Evolutionary conservation across 2,888 invertebrate species (phyloP).

Genomic region (Scaeva pyrastri): DNA sequence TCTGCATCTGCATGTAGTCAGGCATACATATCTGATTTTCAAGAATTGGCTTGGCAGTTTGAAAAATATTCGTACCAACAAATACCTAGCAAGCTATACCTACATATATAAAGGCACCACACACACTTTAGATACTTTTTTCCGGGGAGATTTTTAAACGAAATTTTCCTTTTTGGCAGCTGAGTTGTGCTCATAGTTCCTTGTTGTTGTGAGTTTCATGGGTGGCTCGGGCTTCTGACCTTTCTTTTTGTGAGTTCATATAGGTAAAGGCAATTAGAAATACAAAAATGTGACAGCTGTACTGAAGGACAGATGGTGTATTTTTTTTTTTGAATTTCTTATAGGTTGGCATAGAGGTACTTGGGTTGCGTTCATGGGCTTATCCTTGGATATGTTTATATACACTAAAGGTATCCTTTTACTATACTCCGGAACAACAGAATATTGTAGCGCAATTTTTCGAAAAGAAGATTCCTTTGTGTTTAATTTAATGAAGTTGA

Average conservation of each 20-base stretch:
- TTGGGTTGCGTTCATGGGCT: too few relatives aligned
- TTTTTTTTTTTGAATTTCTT: constrained; percentile 22
- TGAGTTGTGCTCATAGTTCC: too few relatives aligned
- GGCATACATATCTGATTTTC: background rate
- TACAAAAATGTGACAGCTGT: constrained; percentile 21
- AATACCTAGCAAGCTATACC: too few relatives aligned
- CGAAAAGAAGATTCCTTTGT: background rate
- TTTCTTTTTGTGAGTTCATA: constrained; percentile 21
- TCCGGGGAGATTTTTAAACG: background rate
- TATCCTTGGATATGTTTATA: too few relatives aligned
- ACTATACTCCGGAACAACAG: too few relatives aligned
- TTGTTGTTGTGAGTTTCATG: constrained; percentile 20
- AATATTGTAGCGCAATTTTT: constrained; percentile 1
- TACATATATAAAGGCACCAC: background rate
- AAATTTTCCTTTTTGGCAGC: constrained; percentile 1
- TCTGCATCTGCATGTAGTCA: too few relatives aligned
- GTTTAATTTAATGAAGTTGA: too few relatives aligned
- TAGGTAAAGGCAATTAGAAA: background rate
- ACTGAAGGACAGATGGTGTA: constrained; percentile 26
- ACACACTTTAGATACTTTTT: background rate
- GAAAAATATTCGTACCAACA: background rate
- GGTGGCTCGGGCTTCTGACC: constrained; percentile 35
- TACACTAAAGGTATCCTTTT: too few relatives aligned
- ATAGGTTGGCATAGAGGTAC: background rate
- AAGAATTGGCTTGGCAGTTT: background rate